Conservation (phyloP, 2,797 vertebrate genomes). For the Gymnothorax javanicus region DNA sequence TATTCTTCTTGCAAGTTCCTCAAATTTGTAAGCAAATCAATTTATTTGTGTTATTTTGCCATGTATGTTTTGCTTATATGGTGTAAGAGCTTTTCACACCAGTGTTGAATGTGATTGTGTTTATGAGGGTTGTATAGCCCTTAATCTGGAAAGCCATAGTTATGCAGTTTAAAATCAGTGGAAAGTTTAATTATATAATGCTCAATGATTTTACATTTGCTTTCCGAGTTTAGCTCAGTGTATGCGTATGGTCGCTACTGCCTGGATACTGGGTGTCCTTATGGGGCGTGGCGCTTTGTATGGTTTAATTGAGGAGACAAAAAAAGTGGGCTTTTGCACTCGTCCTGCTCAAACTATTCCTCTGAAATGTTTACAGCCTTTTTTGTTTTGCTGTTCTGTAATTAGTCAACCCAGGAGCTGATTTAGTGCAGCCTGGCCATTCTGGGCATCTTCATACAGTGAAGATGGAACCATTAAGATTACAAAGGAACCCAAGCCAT, state of each 20-base stretch:
- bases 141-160: constrained; percentile 55
- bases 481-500: constrained; percentile 51
- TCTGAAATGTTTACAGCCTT: constrained; percentile 61
- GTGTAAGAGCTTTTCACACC: constrained; percentile 53
- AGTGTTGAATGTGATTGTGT: constrained; percentile 13
- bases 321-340: constrained; percentile 43
- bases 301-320: constrained; percentile 25
- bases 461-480: constrained; percentile 44
- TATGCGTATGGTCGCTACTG: constrained; percentile 2
- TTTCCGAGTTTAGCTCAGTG: constrained; percentile 28
- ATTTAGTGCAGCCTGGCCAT: constrained; percentile 25
- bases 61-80: constrained; percentile 48
- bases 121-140: constrained; percentile 34
- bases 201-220: constrained; percentile 31
- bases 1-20: constrained; percentile 42
- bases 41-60: constrained; percentile 48
- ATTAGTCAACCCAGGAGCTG: constrained; percentile 33
- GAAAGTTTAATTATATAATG: constrained; percentile 12
- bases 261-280: constrained; percentile 43
- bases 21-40: constrained; percentile 45
- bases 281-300: constrained; percentile 33
- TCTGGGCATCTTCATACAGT: constrained; percentile 32
- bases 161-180: constrained; percentile 19
- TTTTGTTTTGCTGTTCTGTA: constrained; percentile 53
- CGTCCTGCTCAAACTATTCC: constrained; percentile 39